Evolutionary conservation across 37 sponge, comb jelly and placozoan genomes (phyloP), one percentile per base, ranked within the genome.

Genomic region (Spongia lamella): DNA sequence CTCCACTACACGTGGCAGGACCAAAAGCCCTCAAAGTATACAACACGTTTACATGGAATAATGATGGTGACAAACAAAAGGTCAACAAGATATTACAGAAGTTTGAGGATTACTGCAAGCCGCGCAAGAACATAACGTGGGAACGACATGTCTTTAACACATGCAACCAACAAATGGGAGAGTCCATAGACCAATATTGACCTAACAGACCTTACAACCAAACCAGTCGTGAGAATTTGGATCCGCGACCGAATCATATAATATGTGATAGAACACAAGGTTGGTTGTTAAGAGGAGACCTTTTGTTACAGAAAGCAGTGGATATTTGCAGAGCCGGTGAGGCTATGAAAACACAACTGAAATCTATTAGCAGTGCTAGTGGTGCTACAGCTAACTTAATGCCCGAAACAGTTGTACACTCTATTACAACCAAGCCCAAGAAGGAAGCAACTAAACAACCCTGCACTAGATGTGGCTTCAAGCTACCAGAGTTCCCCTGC

Each of bases 141-240:
- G 79, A 79, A 38, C 32, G 79, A 60, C 59, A 79, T 34, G 63
- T 70, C 22, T 79, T 79, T 34, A 80, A 80, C 72, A 80, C 72
- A n/a, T 20, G 73, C 49, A 72, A 43, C 73, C 73, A 81, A 52
- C 64, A 62, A 33, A 20, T 33, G 6, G 72, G 65, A 21, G 61
- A 69, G 49, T 24, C 67, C 61, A 35, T 79, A 19, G 82, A 81
- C 53, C 73, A 72, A 19, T 71, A 61, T n/a, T n/a, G n/a, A 61
- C 54, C 63, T 81, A 30, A 57, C 61, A 19, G 50, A 69, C 33
- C 59, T 79, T 16, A 13, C 38, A 30, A 62, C 21, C 35, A 61
- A 62, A 52, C 65, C 61, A 25, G 58, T 43, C n/a, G n/a, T n/a
- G n/a, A n/a, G n/a, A n/a, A n/a, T n/a, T n/a, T n/a, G n/a, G n/a